Evolutionary conservation across 2,113 vertebrate species (phyloP), one percentile per base, ranked within the genome.

Genomic region (Lophius piscatorius): DNA sequence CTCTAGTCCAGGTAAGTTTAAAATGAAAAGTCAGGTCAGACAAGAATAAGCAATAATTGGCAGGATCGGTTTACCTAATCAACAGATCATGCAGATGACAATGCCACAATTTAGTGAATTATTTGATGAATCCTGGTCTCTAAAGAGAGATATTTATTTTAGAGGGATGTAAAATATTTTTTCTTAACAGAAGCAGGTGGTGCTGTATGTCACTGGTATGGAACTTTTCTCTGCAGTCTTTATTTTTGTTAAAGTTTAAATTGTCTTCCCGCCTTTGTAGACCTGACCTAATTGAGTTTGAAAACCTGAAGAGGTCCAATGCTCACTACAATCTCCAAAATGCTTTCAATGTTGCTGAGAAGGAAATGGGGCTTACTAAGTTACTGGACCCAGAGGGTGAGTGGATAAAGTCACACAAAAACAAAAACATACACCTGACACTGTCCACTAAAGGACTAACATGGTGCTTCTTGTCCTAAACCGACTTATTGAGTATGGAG

Each of bases 251-350:
- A n/a, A 34, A 76, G 74, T 9, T 17, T 18, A 16, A 55, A 54
- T 24, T 82, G 3, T 70, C 34, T n/a, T 7, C 20, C 5, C 42
- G 58, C 33, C 33, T 29, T 22, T 63, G 20, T 80, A 97, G 95
- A 85, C 86, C 95, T 2, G 95, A 97, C 75, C 72, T 97, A 64
- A 92, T 97, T 63, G 94, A 97, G 69, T 96, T 96, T 52, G 95
- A 96, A 72, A 92, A 88, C 45, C 77, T 97, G 74, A 96, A 94
- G 81, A 93, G 93, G 63, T 97, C 94, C 47, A 97, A 97, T 2
- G 94, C 95, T 31, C 95, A 97, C 76, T 94, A 97, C 86, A 97
- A 97, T 79, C 93, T 97, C 17, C 94, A 96, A 66, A 97, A 96
- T 51, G 95, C 93, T 17, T 97, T 97, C 84, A 97, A 96, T 54